Evolutionary conservation across 1,140 invertebrate species (phyloP), one percentile per base, ranked within the genome.

Genomic region (Drosophila parabipectinata): DNA sequence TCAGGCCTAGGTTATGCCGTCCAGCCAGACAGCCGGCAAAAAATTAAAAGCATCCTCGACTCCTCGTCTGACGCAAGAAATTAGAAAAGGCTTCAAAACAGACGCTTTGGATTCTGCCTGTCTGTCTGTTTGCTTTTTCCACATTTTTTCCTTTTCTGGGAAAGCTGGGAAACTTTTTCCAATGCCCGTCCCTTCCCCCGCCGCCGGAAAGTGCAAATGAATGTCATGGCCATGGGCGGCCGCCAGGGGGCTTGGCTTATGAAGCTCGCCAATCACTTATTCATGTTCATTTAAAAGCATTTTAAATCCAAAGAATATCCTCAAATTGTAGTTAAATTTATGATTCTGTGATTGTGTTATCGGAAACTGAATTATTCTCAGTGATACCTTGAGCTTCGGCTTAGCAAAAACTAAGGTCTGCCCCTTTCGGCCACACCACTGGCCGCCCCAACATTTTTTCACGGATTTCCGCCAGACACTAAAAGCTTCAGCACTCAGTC

Each of bases 41-140:
- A 81, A 76, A 72, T 73, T 48, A 73, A 73, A 63, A 73, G 59
- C 71, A 63, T 73, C 58, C 53, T 66, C 58, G 41, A 41, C 44
- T 47, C 44, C 44, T 44, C 59, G 63, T 41, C 60, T 15, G 50
- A 53, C 56, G 63, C 56, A 58, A 72, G 62, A 77, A 77, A 75
- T 69, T 73, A 71, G 74, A 72, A 84, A 71, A 80, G 58, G 69
- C 78, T 82, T 82, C 58, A 87, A 50, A 69, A 60, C 58, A 68
- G 72, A 85, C 61, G 66, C 50, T 68, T 85, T 50, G 26, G 62
- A 71, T 67, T 54, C 62, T 77, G 6, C 28, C 8, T 30, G 5
- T 34, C 32, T 37, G 34, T 37, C 47, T 57, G 62, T 39, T 32
- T 21, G 15, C 52, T 69, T 68, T 69, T 68, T 67, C 8, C 41